Conservation (phyloP, 2,888 invertebrate genomes). For the Lasioglossum lativentre region DNA sequence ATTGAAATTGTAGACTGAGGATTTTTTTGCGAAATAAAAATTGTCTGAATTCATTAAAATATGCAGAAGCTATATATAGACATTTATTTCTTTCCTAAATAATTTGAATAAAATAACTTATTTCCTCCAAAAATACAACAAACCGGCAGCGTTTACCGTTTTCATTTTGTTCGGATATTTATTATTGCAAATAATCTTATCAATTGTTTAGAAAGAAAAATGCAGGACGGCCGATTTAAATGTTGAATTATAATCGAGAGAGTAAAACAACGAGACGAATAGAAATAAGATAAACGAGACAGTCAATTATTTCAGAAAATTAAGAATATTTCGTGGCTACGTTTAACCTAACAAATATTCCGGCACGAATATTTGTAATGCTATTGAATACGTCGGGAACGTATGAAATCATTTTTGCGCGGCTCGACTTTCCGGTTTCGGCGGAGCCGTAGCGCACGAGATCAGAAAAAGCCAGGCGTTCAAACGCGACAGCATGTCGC, state of each 20-base stretch:
- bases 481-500: background rate
- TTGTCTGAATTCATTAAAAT: no score
- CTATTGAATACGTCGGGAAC: background rate
- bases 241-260: background rate
- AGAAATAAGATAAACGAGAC: background rate
- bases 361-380: background rate
- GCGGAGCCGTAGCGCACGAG: background rate
- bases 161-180: no score
- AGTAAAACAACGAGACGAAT: background rate
- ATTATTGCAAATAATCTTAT: no score
- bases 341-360: background rate
- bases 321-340: background rate
- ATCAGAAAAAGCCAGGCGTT: constrained; percentile 2
- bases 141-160: no score
- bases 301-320: background rate
- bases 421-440: background rate
- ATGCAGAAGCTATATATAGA: no score
- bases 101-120: no score
- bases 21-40: no score
- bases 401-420: background rate
- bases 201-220: background rate
- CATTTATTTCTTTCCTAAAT: no score
- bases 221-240: background rate
- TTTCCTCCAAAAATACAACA: no score
- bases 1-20: no score